Evolutionary conservation across 2,113 vertebrate species (phyloP).

Genomic region (human): DNA sequence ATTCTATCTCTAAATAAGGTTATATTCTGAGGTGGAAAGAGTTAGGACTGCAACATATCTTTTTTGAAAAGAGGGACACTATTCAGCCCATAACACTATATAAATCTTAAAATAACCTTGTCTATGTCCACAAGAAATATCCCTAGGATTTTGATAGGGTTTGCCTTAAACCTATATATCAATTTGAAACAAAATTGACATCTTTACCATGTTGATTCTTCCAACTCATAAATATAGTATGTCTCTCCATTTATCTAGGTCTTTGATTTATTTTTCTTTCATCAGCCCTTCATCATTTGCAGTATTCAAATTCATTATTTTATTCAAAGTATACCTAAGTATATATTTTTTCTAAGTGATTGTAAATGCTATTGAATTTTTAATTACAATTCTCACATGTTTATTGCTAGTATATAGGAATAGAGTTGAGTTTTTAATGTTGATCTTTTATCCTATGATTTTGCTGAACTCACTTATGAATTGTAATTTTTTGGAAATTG

Average conservation of each 20-base stretch:
- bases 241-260: background rate
- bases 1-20: background rate
- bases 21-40: background rate
- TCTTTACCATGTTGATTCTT: background rate
- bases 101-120: background rate
- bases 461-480: background rate
- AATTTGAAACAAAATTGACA: background rate
- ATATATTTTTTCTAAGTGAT: background rate
- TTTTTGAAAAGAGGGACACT: background rate
- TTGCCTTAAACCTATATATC: background rate
- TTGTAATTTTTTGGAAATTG: background rate
- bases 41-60: background rate
- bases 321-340: background rate
- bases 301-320: background rate
- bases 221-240: background rate
- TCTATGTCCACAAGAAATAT: background rate
- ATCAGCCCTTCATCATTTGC: background rate
- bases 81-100: background rate
- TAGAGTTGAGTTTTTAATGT: background rate
- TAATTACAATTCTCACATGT: background rate
- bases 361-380: background rate
- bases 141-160: background rate
- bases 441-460: background rate
- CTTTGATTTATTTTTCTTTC: background rate
- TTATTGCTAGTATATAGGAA: background rate